A percentile compares a stretch with the other conserved stretches of the same genome.
Conservation (phyloP, 2,797 vertebrate genomes). For the Spinibarbus caldwelli region DNA sequence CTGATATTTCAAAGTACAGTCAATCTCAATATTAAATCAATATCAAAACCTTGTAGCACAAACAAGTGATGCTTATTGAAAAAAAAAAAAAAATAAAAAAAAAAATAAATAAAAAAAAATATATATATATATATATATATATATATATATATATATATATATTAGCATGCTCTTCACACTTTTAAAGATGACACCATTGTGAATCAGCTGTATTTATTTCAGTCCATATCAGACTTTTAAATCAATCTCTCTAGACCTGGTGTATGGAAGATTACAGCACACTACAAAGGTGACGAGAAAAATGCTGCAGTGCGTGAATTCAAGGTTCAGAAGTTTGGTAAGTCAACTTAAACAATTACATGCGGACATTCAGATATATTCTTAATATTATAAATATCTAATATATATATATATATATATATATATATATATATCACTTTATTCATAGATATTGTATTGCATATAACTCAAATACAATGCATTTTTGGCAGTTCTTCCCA, state of each 20-base stretch:
- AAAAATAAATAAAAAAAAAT: too few species aligned
- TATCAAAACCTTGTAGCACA: not conserved
- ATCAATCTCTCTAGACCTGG: slow-evolving; percentile 71
- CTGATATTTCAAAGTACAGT: slow-evolving; percentile 81
- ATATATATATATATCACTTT: too few species aligned
- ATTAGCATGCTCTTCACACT: not conserved
- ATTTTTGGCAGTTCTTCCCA: slow-evolving; percentile 81
- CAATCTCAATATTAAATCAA: too few species aligned
- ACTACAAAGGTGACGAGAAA: slow-evolving; percentile 68
- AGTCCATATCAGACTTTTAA: not conserved
- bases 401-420: too few species aligned
- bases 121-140: too few species aligned
- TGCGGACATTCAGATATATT: not conserved
- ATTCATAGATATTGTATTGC: not conserved
- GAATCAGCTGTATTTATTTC: not conserved
- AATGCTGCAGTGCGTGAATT: slow-evolving; percentile 76
- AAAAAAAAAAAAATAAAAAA: too few species aligned
- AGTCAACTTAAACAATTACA: slow-evolving; percentile 39
- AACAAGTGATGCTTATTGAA: slow-evolving; percentile 18
- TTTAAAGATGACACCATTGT: not conserved
- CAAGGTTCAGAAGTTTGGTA: slow-evolving; percentile 84
- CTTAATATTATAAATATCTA: too few species aligned
- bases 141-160: too few species aligned
- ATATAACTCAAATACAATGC: slow-evolving; percentile 4
- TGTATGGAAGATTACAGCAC: slow-evolving; percentile 82